Conservation (phyloP, 2,113 vertebrate genomes). For the Eclectus roratus region DNA sequence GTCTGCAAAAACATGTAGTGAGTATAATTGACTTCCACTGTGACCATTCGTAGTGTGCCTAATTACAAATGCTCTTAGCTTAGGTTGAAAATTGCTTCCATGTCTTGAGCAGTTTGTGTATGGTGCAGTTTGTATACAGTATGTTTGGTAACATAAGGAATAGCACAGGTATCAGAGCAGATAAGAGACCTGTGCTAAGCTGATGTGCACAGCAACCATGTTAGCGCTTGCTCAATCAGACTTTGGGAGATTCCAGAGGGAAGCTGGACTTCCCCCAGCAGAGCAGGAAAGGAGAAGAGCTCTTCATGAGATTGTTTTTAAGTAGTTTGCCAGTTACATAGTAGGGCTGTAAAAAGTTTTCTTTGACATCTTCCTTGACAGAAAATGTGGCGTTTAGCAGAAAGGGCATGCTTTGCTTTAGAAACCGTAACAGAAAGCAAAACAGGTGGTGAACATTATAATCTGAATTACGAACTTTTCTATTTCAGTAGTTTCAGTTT, state of each 20-base stretch:
- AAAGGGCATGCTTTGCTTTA: neutral
- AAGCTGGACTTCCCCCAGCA: neutral
- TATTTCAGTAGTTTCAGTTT: neutral
- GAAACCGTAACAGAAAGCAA: neutral
- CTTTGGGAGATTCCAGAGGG: neutral
- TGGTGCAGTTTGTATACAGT: neutral
- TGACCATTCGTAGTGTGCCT: neutral
- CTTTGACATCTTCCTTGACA: neutral
- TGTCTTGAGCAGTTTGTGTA: neutral
- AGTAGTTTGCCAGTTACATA: neutral
- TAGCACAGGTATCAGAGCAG: neutral
- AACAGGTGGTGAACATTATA: neutral
- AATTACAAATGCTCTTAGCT: neutral
- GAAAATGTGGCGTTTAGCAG: neutral
- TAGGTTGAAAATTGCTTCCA: neutral
- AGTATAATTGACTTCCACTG: neutral
- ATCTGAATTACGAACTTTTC: neutral
- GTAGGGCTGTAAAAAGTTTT: neutral
- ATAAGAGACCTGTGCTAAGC: neutral
- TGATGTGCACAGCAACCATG: neutral
- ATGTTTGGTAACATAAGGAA: neutral
- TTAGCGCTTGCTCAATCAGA: neutral
- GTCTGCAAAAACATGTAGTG: neutral
- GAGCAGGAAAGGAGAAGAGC: neutral
- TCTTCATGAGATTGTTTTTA: neutral